Evolutionary conservation across 2,888 invertebrate species (phyloP).

Genomic region (Gastracanthus pulcherrimus): DNA sequence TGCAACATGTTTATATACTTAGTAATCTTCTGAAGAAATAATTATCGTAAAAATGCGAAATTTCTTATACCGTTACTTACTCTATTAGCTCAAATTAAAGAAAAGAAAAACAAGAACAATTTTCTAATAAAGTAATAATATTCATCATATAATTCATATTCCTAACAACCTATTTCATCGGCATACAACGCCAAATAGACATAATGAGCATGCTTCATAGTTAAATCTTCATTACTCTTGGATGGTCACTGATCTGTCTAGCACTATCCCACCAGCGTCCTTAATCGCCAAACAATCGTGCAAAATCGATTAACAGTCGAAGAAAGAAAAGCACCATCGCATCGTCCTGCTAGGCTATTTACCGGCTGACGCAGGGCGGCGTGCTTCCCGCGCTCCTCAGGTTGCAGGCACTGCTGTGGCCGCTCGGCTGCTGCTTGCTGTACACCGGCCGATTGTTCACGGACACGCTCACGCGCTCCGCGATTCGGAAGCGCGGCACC

Average conservation of each 20-base stretch:
- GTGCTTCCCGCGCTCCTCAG: constrained; percentile 67
- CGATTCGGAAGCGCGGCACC: constrained; percentile 75
- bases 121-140: background rate
- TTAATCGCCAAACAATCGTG: background rate
- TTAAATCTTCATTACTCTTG: no score
- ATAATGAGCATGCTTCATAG: no score
- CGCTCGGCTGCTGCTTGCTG: constrained; percentile 66
- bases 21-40: no score
- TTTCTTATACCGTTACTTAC: no score
- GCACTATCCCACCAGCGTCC: no score
- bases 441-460: constrained; percentile 73
- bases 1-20: no score
- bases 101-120: no score
- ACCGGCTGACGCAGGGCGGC: constrained; percentile 74
- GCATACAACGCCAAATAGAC: background rate
- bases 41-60: no score
- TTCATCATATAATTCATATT: background rate
- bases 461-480: constrained; percentile 74
- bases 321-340: no score
- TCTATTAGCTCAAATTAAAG: no score
- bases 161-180: background rate
- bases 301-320: background rate
- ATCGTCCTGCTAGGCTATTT: constrained; percentile 62
- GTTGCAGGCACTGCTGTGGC: constrained; percentile 71
- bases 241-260: no score